Percentiles rank a stretch among this genome's conserved stretches.
These are phyloP conservation scores for Rhinella marina DNA, from an alignment of 2,797 vertebrate species.

Conservation along the genomic window DNA sequence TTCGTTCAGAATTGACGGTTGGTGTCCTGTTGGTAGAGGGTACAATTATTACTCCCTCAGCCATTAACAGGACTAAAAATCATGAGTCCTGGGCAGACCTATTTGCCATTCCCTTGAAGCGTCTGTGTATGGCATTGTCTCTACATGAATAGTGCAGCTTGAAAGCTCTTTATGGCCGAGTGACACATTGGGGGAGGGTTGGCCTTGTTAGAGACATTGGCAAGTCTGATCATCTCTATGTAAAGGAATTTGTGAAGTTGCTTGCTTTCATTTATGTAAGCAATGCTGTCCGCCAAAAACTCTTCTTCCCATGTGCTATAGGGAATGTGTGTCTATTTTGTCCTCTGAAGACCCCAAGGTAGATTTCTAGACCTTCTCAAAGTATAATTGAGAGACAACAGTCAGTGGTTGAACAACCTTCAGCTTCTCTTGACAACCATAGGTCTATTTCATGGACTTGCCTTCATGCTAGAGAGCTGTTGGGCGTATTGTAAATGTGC, in stretches of 20 bases:
- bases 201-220: neutral
- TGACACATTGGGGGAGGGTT: conserved; percentile 41
- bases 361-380: neutral
- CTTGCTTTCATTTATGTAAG: neutral
- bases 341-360: no score
- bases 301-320: neutral
- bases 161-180: conserved; percentile 22
- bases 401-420: neutral
- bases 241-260: neutral
- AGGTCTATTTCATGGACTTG: no score
- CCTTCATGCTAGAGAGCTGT: no score
- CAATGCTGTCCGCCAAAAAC: neutral
- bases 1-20: neutral
- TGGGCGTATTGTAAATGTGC: no score
- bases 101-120: neutral
- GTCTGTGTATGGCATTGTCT: conserved; percentile 40
- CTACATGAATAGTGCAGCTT: conserved; percentile 28
- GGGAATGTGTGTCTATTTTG: neutral
- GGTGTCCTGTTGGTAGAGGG: neutral
- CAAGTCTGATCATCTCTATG: neutral
- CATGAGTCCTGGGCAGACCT: neutral
- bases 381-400: neutral
- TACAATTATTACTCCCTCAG: neutral
- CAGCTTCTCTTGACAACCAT: neutral
- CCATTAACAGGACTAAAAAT: neutral